Base-by-base conservation (phyloP, 2,888 invertebrate species). In the Eupithecia abbreviata region DNA sequence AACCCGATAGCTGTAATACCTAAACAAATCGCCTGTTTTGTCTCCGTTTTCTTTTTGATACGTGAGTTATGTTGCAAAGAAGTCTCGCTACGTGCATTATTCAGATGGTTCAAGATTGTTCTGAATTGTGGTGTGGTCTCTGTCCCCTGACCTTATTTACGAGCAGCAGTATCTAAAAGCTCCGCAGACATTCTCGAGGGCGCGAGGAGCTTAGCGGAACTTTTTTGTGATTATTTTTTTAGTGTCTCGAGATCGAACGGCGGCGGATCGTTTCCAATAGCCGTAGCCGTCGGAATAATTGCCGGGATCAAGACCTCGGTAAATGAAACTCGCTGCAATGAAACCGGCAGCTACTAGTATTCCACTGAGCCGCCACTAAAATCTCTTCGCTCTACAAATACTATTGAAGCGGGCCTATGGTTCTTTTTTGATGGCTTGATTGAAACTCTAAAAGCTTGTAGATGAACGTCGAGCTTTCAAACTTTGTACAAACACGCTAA, bases 11-110 rank as follows among this genome's bases (percentile, higher is more conserved):
- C 67, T 88, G 86, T 93, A 92, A 93, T 92, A 91, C 93, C 91
- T 86, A 92, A 93, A 93, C 92, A 92, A 93, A 93, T 93, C 88
- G 89, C 90, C 88, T 88, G 85, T 87, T 90, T 88, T 90, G 90
- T 89, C 91, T 85, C 84, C 85, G 90, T 90, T 90, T 90, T 92
- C 90, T 89, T 90, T 89, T 84, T 88, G 86, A 88, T 88, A 89
- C 89, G 88, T 90, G 90, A 92, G 88, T 91, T 91, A 92, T 91
- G 88, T 86, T 84, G 84, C 85, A 84, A 89, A 88, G 87, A 88
- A 86, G 85, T 81, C 71, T 79, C 70, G 81, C 86, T 81, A 85
- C 85, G 84, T 87, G 87, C 86, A 86, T 85, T 87, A 89, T 89
- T 89, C 87, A 86, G 85, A 87, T 86, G 83, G 83, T 82, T 86